Percentiles rank a stretch among this genome's conserved stretches.
phyloP scores from a whole-genome alignment of 2,113 vertebrate genomes.

The Malurus melanocephalus region DNA sequence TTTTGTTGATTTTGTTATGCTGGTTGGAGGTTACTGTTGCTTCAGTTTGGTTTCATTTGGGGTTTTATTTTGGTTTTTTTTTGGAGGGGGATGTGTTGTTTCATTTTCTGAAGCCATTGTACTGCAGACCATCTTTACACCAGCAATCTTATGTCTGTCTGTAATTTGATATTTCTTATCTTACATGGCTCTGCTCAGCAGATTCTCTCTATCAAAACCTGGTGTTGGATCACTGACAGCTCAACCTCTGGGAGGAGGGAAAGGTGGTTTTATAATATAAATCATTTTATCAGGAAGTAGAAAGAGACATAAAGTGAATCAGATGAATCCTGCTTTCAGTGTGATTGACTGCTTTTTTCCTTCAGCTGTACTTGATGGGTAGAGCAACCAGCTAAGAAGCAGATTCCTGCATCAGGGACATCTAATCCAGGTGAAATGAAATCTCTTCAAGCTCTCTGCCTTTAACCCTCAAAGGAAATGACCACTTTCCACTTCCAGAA shows the following conservation, averaged over 20 bases:
- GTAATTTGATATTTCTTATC: not conserved
- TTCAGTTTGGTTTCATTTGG: not conserved
- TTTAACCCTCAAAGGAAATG: not conserved
- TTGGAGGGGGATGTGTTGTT: fast-evolving
- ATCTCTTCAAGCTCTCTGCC: not conserved
- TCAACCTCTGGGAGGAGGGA: not conserved
- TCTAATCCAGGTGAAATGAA: not conserved
- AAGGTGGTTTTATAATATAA: not conserved
- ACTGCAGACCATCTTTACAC: not conserved
- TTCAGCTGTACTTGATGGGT: not conserved
- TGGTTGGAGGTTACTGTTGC: not conserved
- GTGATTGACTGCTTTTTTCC: not conserved
- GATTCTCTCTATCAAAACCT: not conserved
- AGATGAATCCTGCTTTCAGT: not conserved
- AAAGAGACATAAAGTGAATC: not conserved
- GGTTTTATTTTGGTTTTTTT: not conserved
- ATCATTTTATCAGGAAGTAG: not conserved
- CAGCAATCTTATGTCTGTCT: not conserved
- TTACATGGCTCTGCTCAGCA: not conserved
- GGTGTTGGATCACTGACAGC: not conserved
- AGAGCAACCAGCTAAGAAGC: not conserved
- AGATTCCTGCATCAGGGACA: not conserved
- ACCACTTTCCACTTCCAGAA: not conserved
- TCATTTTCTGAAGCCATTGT: not conserved
- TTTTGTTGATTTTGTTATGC: not conserved